phyloP scores from a whole-genome alignment of 2,113 vertebrate genomes.

The Chiloscyllium plagiosum region DNA sequence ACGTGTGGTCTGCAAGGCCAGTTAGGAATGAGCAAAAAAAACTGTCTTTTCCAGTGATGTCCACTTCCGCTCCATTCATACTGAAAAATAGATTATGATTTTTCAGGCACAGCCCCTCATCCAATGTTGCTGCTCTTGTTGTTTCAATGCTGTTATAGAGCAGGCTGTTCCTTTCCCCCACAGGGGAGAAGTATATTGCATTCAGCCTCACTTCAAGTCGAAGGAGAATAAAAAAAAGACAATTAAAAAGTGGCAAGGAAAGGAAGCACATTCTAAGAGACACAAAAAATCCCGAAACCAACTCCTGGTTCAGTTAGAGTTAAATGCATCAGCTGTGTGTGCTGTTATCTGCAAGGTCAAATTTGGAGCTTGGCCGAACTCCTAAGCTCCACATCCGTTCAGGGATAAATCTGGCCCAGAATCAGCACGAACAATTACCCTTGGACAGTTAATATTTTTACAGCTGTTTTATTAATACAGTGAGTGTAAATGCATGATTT shows the following conservation, averaged over 20 bases:
- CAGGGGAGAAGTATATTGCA: neutral
- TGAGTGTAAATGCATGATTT: slow-evolving; percentile 61
- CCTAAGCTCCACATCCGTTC: slow-evolving; percentile 51
- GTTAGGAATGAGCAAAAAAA: neutral
- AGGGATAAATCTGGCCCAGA: slow-evolving; percentile 53
- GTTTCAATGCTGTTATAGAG: neutral
- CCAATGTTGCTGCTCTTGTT: neutral
- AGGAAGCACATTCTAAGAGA: neutral
- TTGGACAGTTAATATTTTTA: slow-evolving; percentile 68
- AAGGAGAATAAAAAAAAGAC: neutral
- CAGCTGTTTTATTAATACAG: slow-evolving; percentile 75
- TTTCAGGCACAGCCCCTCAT: neutral
- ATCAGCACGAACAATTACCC: slow-evolving; percentile 64
- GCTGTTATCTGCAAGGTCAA: slow-evolving; percentile 47
- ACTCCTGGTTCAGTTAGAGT: neutral
- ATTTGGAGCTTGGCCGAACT: slow-evolving; percentile 50
- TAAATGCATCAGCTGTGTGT: slow-evolving; percentile 29
- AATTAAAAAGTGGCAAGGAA: neutral
- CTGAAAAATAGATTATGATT: neutral
- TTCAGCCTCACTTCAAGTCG: neutral
- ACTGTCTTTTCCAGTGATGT: neutral
- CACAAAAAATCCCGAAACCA: neutral
- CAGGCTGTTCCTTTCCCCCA: neutral
- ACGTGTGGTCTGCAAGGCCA: neutral
- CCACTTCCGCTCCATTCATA: neutral